Evolutionary conservation across 2,888 invertebrate species (phyloP), one percentile per base, ranked within the genome.

Genomic region (Eueremaeus valkanovi): DNA sequence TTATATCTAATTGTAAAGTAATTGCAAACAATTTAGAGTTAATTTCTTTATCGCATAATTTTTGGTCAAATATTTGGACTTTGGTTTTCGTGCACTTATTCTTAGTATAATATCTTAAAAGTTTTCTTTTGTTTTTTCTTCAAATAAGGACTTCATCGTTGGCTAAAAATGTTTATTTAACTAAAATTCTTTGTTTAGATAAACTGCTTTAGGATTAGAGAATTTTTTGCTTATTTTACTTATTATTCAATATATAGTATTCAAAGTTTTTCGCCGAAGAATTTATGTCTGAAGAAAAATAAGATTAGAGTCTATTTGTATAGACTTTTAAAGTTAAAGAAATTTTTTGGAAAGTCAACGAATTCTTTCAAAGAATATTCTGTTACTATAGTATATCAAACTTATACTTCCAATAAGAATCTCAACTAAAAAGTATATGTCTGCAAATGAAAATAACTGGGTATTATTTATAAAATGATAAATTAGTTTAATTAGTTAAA

Each of bases 1-100:
- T 87, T 90, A 86, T 75, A 76, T 61, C 77, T 77, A 33, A 3
- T 40, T 58, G 16, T 58, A 16, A 29, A 73, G 36, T 8, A 36
- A n/a, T n/a, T n/a, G n/a, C n/a, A n/a, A n/a, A n/a, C n/a, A 36
- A 36, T 36, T 11, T 36, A 36, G 11, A 36, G 11, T 36, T 36
- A 36, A 36, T 36, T 36, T 36, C 11, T 36, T 36, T 36, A 6
- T 49, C 49, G 2, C 49, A 49, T 49, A 49, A n/a, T n/a, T 49
- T 49, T 49, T 49, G 5, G n/a, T 21, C 49, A 49, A 49, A 49
- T 49, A 49, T 49, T 49, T 49, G 49, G 21, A 2, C 21, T 49
- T 18, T 49, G 3, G 18, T 5, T n/a, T n/a, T n/a, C n/a, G n/a
- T n/a, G n/a, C n/a, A n/a, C n/a, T n/a, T n/a, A n/a, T n/a, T n/a